phyloP scores from a whole-genome alignment of 2,888 invertebrate genomes.

The Chromoteleia sp. region DNA sequence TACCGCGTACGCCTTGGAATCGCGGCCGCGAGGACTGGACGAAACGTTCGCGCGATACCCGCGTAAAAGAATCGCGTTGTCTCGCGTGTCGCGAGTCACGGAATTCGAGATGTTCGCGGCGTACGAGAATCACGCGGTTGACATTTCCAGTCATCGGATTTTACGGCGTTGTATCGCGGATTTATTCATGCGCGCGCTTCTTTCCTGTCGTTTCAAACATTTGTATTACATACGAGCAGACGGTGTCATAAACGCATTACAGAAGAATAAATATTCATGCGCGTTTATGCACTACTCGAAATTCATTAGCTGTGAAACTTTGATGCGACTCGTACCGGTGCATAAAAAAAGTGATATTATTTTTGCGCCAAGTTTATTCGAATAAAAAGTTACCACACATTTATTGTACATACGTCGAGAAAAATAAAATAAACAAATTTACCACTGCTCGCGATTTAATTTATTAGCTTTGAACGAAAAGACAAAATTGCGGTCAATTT shows the following conservation, averaged over 20 bases:
- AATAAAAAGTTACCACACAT: no score
- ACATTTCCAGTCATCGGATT: constrained; percentile 35
- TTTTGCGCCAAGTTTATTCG: background rate
- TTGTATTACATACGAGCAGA: constrained; percentile 17
- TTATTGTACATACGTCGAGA: no score
- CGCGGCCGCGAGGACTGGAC: background rate
- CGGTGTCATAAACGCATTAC: constrained; percentile 28
- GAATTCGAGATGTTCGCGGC: constrained; percentile 28
- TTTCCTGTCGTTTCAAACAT: constrained; percentile 33
- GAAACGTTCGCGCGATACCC: constrained; percentile 18
- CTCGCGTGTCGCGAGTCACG: constrained; percentile 35
- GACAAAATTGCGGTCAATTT: no score
- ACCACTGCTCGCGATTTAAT: no score
- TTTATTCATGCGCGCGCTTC: constrained; percentile 38
- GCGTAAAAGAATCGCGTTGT: constrained; percentile 26
- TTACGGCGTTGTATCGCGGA: constrained; percentile 9
- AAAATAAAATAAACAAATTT: no score
- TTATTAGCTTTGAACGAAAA: no score
- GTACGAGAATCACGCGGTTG: constrained; percentile 13
- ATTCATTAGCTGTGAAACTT: constrained; percentile 28
- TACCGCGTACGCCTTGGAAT: background rate
- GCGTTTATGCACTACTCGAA: constrained; percentile 35
- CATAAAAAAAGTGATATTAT: background rate
- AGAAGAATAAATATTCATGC: constrained; percentile 42
- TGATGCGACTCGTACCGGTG: background rate